Evolutionary conservation across 2,888 invertebrate species (phyloP), one percentile per base, ranked within the genome.

Genomic region (Dermolepida albohirtum): DNA sequence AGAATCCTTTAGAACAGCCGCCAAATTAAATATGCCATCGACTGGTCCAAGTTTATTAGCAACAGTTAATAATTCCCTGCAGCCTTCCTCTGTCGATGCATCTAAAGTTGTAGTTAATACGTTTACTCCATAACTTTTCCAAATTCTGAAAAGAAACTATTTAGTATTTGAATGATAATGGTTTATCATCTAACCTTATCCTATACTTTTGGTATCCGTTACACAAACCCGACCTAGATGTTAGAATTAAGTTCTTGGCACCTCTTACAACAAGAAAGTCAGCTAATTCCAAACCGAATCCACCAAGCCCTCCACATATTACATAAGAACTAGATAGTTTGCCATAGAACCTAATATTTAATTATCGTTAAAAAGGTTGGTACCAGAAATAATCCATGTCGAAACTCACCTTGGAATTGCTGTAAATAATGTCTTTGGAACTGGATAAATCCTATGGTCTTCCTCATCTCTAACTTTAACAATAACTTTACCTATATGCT

Each of bases 11-110:
- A 95, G 81, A 1, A 90, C 88, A 76, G 95, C 95, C 2, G 97
- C 97, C 70, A 97, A 85, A 81, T 97, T 96, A 84, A 96, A 97
- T 62, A 97, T 90, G 17, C 92, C 96, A 29, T 91, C 92, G n/a
- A 97, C 88, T 1, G 89, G 88, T 0, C 90, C 94, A 73, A 92
- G 79, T 0, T 85, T 72, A 34, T 82, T 82, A 0, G 93, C 90
- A 77, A 88, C 87, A 62, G 85, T 83, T 0, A 97, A 78, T 73
- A 96, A 86, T 12, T 84, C 78, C 65, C 86, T 86, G 69, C 94
- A 93, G 0, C 95, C 94, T 4, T 87, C 81, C 49, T 86, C 82
- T 0, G 89, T 90, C 0, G 90, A 89, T 8, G 92, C 88, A 79
- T 96, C 92, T 10, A 87, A 87, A 0, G 88, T 90, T 1, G 91